A percentile compares a stretch with the other conserved stretches of the same genome.
Evolutionary conservation across 2,888 invertebrate species (phyloP).

Genomic region (Cheilosia impressa): DNA sequence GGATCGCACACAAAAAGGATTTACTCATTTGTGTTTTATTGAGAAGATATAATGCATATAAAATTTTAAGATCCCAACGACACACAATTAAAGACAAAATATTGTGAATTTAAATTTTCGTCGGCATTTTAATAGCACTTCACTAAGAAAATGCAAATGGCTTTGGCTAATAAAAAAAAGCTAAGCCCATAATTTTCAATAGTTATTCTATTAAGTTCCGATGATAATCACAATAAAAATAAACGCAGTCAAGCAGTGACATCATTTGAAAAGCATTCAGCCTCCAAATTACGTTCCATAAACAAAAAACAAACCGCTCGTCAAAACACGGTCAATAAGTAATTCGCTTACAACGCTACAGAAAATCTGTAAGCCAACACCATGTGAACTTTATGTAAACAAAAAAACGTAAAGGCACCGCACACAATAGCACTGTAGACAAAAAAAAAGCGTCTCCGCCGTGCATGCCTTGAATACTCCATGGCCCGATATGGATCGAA

Average conservation of each 20-base stretch:
- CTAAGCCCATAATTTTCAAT: slow-evolving; percentile 26
- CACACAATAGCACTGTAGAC: not conserved
- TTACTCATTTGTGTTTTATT: too few relatives aligned
- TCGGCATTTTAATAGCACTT: too few relatives aligned
- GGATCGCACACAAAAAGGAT: too few relatives aligned
- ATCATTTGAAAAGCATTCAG: slow-evolving; percentile 46
- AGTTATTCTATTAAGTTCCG: not conserved
- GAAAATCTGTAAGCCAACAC: slow-evolving; percentile 50
- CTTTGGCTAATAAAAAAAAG: not conserved
- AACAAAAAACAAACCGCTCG: slow-evolving; percentile 8
- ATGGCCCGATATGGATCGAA: slow-evolving; percentile 59
- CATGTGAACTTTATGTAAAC: slow-evolving; percentile 59
- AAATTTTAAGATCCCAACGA: too few relatives aligned
- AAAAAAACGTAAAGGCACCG: slow-evolving; percentile 18
- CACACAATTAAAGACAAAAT: too few relatives aligned
- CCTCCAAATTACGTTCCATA: slow-evolving; percentile 1
- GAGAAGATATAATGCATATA: too few relatives aligned
- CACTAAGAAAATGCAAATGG: not conserved
- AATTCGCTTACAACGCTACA: not conserved
- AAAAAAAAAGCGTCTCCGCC: slow-evolving; percentile 18
- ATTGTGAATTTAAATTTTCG: too few relatives aligned
- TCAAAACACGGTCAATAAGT: slow-evolving; percentile 48
- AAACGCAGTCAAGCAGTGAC: slow-evolving; percentile 40
- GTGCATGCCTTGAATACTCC: slow-evolving; percentile 37
- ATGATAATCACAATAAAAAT: not conserved